Percentiles rank a stretch among this genome's conserved stretches.
phyloP scores from a whole-genome alignment of 2,888 invertebrate genomes.

The Ichneumoninae sp. region DNA sequence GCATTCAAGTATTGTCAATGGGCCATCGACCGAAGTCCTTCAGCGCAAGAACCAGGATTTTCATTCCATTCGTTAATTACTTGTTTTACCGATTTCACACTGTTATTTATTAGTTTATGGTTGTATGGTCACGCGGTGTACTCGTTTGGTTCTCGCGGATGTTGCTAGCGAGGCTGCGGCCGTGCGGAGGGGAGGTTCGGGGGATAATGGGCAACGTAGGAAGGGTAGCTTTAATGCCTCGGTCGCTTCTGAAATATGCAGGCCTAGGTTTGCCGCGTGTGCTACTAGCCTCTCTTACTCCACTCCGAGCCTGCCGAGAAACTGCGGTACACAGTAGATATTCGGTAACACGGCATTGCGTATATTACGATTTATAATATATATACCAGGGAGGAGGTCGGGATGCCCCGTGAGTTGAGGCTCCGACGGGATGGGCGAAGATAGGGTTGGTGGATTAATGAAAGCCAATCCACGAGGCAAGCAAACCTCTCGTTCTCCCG shows the following conservation, averaged over 20 bases:
- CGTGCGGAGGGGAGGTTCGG: conserved; percentile 67
- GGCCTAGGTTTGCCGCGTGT: conserved; percentile 77
- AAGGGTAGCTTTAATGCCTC: conserved; percentile 83
- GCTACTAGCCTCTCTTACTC: conserved; percentile 50
- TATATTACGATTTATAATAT: conserved; percentile 83
- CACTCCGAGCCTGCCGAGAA: conserved; percentile 70
- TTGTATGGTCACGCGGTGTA: conserved; percentile 23
- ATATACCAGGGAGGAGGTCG: conserved; percentile 69
- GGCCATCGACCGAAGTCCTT: too few species aligned
- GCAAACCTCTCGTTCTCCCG: conserved; percentile 72
- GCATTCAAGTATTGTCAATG: too few species aligned
- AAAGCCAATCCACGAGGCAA: conserved; percentile 81
- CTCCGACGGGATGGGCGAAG: conserved; percentile 65
- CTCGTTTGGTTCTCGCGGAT: conserved; percentile 44
- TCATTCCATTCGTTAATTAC: background rate
- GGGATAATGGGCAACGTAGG: conserved; percentile 83
- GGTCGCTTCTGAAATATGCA: conserved; percentile 83
- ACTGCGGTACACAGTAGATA: conserved; percentile 79
- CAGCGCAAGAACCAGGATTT: background rate
- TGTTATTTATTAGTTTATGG: conserved; percentile 48
- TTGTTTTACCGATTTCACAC: conserved; percentile 27
- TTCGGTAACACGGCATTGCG: conserved; percentile 75
- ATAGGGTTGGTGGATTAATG: conserved; percentile 83
- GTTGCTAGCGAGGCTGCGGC: conserved; percentile 32
- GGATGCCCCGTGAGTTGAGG: conserved; percentile 53